Conservation (phyloP, 2,888 invertebrate genomes). For the Chaitophorus viminalis region DNA sequence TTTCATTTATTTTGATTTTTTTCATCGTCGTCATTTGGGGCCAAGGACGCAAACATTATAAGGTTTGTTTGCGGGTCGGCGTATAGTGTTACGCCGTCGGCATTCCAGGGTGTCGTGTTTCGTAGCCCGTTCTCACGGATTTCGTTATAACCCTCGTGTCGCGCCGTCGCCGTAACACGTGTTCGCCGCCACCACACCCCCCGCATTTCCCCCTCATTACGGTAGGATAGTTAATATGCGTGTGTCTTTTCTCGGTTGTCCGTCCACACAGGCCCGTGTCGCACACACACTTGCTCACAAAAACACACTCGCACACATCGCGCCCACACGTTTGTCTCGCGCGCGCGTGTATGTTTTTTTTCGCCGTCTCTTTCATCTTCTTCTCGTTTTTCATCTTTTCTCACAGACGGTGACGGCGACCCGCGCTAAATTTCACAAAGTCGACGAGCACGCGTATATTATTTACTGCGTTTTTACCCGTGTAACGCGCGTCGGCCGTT, state of each 20-base stretch:
- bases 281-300: too few species aligned
- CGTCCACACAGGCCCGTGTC: slow-evolving; percentile 21
- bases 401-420: neutral
- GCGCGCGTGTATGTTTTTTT: neutral
- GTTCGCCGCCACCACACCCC: slow-evolving; percentile 20
- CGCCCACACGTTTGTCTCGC: neutral
- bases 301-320: neutral
- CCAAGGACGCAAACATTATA: slow-evolving; percentile 41
- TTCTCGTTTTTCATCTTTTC: neutral
- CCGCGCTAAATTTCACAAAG: neutral
- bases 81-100: slow-evolving; percentile 59
- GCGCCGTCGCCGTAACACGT: slow-evolving; percentile 31
- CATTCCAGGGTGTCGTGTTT: slow-evolving; percentile 61
- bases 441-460: neutral
- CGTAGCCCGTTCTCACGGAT: slow-evolving; percentile 57
- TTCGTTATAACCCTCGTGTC: slow-evolving; percentile 46
- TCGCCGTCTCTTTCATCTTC: neutral
- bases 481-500: neutral
- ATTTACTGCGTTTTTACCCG: slow-evolving; percentile 14
- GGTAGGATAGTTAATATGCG: slow-evolving; percentile 48
- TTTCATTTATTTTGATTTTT: slow-evolving; percentile 23
- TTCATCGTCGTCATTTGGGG: slow-evolving; percentile 29
- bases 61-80: slow-evolving; percentile 52
- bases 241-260: slow-evolving; percentile 46
- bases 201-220: too few species aligned